Evolutionary conservation across 30 jellyfish, hydroid and myxozoan species (phyloP), one percentile per base, ranked within the genome.

Genomic region (Aurelia aurita complex sp. Pacific): DNA sequence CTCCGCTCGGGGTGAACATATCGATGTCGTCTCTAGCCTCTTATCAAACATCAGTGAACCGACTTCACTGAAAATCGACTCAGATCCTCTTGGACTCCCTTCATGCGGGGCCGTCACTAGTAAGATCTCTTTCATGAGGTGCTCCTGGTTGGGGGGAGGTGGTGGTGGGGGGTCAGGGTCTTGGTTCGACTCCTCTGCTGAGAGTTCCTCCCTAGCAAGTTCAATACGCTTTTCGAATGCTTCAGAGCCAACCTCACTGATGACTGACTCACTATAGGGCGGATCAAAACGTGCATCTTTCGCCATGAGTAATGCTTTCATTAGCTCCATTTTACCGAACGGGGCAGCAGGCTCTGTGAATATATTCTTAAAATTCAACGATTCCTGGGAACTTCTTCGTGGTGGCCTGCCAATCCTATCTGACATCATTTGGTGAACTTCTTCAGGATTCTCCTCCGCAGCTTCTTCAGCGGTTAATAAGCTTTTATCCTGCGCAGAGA

Each of bases 221-320:
- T 94, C 97, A 23, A 94, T 84, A 63, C 99, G 59, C 35, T 80
- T 84, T 55, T 94, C 99, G 57, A 94, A 94, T 17, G 96, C 89
- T 73, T 94, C 99, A 1, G 99, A 94, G 33, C 99, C 99, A 19
- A 94, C 97, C 70, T 94, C 99, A 60, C 99, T 94, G 64, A 94
- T 74, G 67, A 94, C 67, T 2, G 99, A 94, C 43, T 94, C 99
- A 53, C 99, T 88, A 84, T 88, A 94, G 29, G 77, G 43, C 29
- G 92, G 85, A 13, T 89, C 92, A 9, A 4, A 1, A 17, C 62
- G 80, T 7, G 69, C 64, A 38, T 88, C 89, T 16, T 73, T 82
- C 32, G 96, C 92, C 34, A 94, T 63, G 0, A 94, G 74, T 11
- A 94, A 59, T 12, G 95, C 99, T 55, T 88, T 94, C 99, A 94